Evolutionary conservation across 2,888 invertebrate species (phyloP), one percentile per base, ranked within the genome.

Genomic region (Ophion ventricosus): DNA sequence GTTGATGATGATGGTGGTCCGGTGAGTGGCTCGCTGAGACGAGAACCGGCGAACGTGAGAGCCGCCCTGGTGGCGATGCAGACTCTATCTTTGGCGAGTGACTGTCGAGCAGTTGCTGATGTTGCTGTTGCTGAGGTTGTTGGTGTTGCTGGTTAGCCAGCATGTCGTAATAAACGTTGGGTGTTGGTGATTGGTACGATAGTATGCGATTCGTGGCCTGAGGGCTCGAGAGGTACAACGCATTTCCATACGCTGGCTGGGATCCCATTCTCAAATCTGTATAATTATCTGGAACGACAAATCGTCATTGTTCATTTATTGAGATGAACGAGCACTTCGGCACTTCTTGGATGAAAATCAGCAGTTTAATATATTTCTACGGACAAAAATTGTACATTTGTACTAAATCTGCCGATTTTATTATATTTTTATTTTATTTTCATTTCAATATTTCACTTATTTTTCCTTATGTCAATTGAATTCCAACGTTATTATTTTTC

Each of bases 61-160:
- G 80, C 67, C 91, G 89, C 0, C 90, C 88, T 4, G 79, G 80
- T 11, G 92, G 92, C 4, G 92, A 92, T 0, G 93, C 91, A 61
- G 93, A 93, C 78, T 93, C 93, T 43, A 92, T 87, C 80, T 93
- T 93, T 2, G 93, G 91, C n/a, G 92, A 91, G 54, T 91, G 91
- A 43, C 86, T 87, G 2, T 87, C 87, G 49, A 84, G 72, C 17
- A 88, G 82, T 72, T 92, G 90, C 1, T 89, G 91, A 3, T 92
- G 92, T 0, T 91, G 92, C 3, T 89, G 88, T 0, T 90, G 90
- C 66, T 92, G 90, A 7, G 80, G 82, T 26, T 87, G 84, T n/a
- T 85, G 87, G 1, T 87, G 87, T 35, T 88, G 88, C 61, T 91
- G 90, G 14, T 87, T 86, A 4, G 87, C 86, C 23, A 90, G 85